These are phyloP conservation scores for Tapirus indicus DNA, from an alignment of 2,797 vertebrate genomes.

Conservation along the genomic window DNA sequence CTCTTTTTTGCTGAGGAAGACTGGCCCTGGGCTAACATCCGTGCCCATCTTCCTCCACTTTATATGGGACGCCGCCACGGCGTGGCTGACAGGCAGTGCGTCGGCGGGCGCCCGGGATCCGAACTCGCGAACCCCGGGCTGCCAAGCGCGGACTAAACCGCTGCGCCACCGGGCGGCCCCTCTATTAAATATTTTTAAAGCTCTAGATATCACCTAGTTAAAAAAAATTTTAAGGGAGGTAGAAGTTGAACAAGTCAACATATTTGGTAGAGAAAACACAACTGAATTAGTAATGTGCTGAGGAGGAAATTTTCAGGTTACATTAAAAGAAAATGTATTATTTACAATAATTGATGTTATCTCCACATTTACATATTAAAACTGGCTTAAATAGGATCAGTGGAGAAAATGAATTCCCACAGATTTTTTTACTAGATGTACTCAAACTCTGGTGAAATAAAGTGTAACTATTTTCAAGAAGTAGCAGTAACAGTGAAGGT, in stretches of 20 bases:
- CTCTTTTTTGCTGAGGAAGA: too few relatives aligned
- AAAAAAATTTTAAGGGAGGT: not conserved
- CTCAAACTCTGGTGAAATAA: not conserved
- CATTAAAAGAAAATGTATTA: not conserved
- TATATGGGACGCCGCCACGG: too few relatives aligned
- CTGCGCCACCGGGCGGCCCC: too few relatives aligned
- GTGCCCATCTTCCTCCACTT: too few relatives aligned
- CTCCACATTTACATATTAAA: not conserved
- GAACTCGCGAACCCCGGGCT: too few relatives aligned
- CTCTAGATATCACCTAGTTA: not conserved
- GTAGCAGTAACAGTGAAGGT: not conserved
- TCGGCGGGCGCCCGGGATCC: too few relatives aligned
- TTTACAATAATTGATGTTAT: not conserved
- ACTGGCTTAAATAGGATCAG: not conserved
- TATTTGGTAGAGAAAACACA: not conserved
- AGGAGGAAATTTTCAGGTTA: not conserved
- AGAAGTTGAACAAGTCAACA: not conserved
- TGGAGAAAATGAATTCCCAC: not conserved
- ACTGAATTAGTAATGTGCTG: not conserved
- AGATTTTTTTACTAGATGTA: conserved; percentile 5
- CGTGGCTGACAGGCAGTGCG: too few relatives aligned
- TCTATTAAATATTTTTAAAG: conserved; percentile 54
- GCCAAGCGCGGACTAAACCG: too few relatives aligned
- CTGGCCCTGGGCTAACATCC: too few relatives aligned
- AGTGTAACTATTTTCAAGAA: not conserved